phyloP scores from a whole-genome alignment of 1,140 invertebrate genomes.

The Zaprionus taronus region DNA sequence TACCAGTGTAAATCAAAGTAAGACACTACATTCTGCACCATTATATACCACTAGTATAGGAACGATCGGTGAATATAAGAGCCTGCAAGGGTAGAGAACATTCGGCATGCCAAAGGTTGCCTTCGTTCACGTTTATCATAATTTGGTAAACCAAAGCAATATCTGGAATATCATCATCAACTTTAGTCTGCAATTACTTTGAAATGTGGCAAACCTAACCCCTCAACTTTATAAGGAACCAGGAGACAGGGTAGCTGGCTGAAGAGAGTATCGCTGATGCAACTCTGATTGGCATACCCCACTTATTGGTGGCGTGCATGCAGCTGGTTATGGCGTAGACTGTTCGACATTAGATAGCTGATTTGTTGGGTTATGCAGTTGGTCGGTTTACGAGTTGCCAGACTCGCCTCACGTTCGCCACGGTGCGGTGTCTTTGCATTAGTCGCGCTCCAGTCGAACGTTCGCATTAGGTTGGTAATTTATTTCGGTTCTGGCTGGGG shows the following conservation, averaged over 20 bases:
- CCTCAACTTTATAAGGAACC: neutral
- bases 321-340: constrained; percentile 3
- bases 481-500: constrained; percentile 2
- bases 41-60: no score
- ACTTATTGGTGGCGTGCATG: neutral
- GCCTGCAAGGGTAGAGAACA: no score
- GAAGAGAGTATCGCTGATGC: neutral
- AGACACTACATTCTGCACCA: no score
- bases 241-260: neutral
- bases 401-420: neutral
- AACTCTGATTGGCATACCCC: neutral
- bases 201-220: neutral
- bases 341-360: constrained; percentile 3
- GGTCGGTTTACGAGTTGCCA: neutral
- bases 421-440: constrained; percentile 2
- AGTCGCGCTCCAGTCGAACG: constrained; percentile 2
- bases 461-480: constrained; percentile 5
- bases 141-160: neutral
- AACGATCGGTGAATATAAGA: no score
- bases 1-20: no score
- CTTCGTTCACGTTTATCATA: no score
- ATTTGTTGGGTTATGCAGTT: constrained; percentile 2
- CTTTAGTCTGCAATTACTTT: neutral
- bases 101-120: no score
- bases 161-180: neutral